Base-by-base conservation (phyloP, 2,888 invertebrate genomes). In the Pseudococcus viburni region DNA sequence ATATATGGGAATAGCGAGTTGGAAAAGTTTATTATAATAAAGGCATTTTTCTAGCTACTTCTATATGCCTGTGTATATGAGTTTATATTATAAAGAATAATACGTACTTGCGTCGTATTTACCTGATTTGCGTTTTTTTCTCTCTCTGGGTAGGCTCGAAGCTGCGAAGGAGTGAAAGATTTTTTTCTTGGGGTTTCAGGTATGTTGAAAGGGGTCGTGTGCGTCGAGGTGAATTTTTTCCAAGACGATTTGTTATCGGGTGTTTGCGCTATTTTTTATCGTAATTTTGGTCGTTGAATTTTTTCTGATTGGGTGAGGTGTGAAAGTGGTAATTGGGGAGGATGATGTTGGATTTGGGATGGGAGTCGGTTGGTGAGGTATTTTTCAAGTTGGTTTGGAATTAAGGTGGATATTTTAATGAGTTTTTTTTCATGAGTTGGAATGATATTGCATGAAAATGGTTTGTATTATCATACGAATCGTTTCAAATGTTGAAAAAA, bases 1-100 rank as follows among this genome's bases (percentile, higher is more conserved):
- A 88, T 88, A 88, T 88, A 88, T 88, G 77, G 48, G 83, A 88
- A 88, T 88, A 88, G 55, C 88, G 88, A 88, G 88, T 80, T 51
- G 55, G 80, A 88, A 85, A 88, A 88, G 88, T 88, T 88, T 88
- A 88, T 88, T 88, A 88, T 88, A 88, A 88, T 88, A 73, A 88
- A 77, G 83, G 80, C 88, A 88, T 80, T 88, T 77, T 88, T 42
- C 51, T 17, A 51, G 42, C 59, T 85, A 59, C 39, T 85, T 85
- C 51, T 85, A 85, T 51, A 59, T 51, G 84, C 59, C 39, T 85
- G 64, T 19, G 85, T 83, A 83, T 83, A 83, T 46, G 39, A 83
- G 80, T 39, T 83, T 83, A 46, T 83, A 83, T 42, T 80, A 80
- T 46, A 46, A 46, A 83, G 46, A 83, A 83, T 83, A 83, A 26